Evolutionary conservation across 2,888 invertebrate genomes (phyloP), one percentile per base, ranked within the genome.

Genomic region (Biston stratarius): DNA sequence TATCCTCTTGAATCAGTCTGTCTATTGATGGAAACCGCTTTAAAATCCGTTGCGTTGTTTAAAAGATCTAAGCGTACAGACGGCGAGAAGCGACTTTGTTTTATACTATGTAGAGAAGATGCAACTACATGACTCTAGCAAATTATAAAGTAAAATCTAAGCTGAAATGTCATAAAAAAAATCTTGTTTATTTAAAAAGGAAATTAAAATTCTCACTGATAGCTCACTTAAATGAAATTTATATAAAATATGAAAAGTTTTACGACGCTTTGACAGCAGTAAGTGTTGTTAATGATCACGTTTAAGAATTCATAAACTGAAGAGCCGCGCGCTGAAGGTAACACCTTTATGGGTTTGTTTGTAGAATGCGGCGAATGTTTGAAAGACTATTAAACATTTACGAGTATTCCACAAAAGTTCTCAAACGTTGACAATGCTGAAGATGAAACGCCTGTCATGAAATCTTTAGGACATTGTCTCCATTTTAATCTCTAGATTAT

Each of bases 291-390:
- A 75, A 73, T 68, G 63, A 67, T 65, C 55, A 38, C 42, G 68
- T 72, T 70, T 67, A 67, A 69, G 33, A 24, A 24, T 52, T 52
- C 36, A 36, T 52, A 52, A 36, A 36, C 36, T 52, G 38, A 38
- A 6, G 38, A 38, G 38, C 38, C 9, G 36, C 40, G 6, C 7
- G 7, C 53, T 14, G 11, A 53, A 62, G 86, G 84, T 84, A 83
- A 10, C 33, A 83, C 82, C 82, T 85, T 83, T 84, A 82, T 77
- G 81, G 79, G 78, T 77, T 82, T 81, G 82, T 82, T 77, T 65
- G 64, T 64, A 67, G 59, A 59, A 48, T 45, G 67, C 24, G 66
- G 69, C 67, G 57, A 72, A 69, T 72, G 70, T 67, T 71, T 72
- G 59, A 45, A 40, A 34, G 66, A 42, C 66, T 66, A 60, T 71